These are phyloP conservation scores for Thermophis baileyi DNA, from an alignment of 2,113 vertebrate species.

Conservation along the genomic window DNA sequence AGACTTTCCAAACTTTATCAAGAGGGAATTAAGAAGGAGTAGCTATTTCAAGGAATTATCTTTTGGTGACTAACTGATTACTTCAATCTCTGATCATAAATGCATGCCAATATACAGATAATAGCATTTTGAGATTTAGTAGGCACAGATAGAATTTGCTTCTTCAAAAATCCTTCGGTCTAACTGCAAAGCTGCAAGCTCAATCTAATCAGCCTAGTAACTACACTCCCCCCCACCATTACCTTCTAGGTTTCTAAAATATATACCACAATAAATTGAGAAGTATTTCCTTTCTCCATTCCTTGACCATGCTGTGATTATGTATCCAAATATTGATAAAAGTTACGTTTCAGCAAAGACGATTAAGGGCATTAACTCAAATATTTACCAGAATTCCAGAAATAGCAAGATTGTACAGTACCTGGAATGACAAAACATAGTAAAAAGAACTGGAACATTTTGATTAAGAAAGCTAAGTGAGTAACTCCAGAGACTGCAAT, in stretches of 20 bases:
- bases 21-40: background rate
- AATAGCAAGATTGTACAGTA: background rate
- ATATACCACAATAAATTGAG: background rate
- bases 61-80: background rate
- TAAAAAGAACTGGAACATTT: background rate
- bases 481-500: background rate
- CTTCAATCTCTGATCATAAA: background rate
- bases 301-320: background rate
- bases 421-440: background rate
- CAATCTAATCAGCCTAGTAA: background rate
- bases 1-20: background rate
- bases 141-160: background rate
- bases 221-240: background rate
- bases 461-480: background rate
- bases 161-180: background rate
- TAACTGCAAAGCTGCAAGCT: background rate
- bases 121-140: background rate
- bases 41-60: background rate
- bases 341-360: background rate
- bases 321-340: background rate
- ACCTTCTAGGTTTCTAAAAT: background rate
- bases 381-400: background rate
- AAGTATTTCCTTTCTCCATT: background rate
- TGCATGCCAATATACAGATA: background rate
- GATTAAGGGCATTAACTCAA: background rate